Evolutionary conservation across 2,888 invertebrate species (phyloP), one percentile per base, ranked within the genome.

Genomic region (Eristalinus sepulchralis): DNA sequence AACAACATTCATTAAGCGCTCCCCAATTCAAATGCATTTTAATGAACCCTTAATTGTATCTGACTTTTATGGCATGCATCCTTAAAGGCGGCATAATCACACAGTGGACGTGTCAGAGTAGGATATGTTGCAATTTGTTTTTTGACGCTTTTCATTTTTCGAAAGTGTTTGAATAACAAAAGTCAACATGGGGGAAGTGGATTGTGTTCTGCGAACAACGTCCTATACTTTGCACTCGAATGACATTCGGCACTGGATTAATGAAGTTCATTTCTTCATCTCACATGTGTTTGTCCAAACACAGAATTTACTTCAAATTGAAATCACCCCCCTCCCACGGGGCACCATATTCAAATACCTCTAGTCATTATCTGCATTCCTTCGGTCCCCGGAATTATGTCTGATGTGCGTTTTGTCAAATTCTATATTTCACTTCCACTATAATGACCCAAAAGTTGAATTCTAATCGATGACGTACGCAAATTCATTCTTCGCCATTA

Each of bases 401-500:
- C 66, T 33, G 31, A 39, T 24, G 31, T 83, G 83, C 83, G 70
- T 75, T 83, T 83, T 66, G 9, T 8, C 10, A 59, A 83, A 80
- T 66, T 83, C 79, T 79, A 79, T 83, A 79, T 75, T 64, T 75
- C 83, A 79, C 80, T 60, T 33, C 60, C 53, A 39, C 64, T 79
- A 64, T 47, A 79, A 79, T 75, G 67, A 60, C 57, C 5, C 11
- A 34, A 84, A 85, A 68, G 57, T 64, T 71, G 53, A 81, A 85
- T 13, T 24, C 57, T 13, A 57, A 63, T 24, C 72, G 66, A 57
- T 53, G 53, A 81, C 81, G 71, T 81, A 85, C 84, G 84, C 84
- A 85, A 85, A 85, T 85, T 76, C 59, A 76, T 80, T 76, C 73
- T 72, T 27, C 53, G 4, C 84, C 76, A 81, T 81, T 81, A 77